Percentiles rank a stretch among this genome's conserved stretches.
These are phyloP conservation scores for Micronycteris hirsuta DNA, from an alignment of 2,113 vertebrate species.

Conservation along the genomic window DNA sequence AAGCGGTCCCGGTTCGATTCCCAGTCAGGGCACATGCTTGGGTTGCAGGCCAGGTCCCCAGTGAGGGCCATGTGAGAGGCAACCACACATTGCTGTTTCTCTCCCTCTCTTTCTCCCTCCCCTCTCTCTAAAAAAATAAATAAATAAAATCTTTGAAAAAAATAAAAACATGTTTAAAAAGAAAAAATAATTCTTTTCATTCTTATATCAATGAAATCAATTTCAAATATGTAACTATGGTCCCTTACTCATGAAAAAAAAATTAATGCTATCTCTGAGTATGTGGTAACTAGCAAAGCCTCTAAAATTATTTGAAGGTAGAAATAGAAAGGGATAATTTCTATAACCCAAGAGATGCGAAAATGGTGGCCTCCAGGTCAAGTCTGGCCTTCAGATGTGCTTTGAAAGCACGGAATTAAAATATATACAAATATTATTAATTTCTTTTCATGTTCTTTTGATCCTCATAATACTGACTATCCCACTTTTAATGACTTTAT, in stretches of 20 bases:
- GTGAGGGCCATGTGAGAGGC: too few relatives aligned
- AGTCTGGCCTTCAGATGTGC: background rate
- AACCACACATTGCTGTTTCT: too few relatives aligned
- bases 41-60: too few relatives aligned
- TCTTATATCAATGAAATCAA: slow-evolving; percentile 5
- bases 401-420: background rate
- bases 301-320: background rate
- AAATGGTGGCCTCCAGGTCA: background rate
- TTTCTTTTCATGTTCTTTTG: background rate
- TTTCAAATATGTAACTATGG: background rate
- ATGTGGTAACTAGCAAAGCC: background rate
- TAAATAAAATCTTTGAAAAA: too few relatives aligned
- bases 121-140: too few relatives aligned
- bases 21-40: too few relatives aligned
- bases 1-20: too few relatives aligned
- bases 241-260: slow-evolving; percentile 28
- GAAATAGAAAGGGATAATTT: background rate
- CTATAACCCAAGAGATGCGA: background rate
- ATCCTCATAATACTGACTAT: background rate
- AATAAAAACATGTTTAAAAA: background rate
- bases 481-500: background rate
- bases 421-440: background rate
- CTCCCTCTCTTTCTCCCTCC: too few relatives aligned
- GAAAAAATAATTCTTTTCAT: background rate
- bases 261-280: background rate